Percentiles rank a stretch among this genome's conserved stretches.
Evolutionary conservation across 2,113 vertebrate genomes (phyloP).

Genomic region (Nothobranchius kuhntae): DNA sequence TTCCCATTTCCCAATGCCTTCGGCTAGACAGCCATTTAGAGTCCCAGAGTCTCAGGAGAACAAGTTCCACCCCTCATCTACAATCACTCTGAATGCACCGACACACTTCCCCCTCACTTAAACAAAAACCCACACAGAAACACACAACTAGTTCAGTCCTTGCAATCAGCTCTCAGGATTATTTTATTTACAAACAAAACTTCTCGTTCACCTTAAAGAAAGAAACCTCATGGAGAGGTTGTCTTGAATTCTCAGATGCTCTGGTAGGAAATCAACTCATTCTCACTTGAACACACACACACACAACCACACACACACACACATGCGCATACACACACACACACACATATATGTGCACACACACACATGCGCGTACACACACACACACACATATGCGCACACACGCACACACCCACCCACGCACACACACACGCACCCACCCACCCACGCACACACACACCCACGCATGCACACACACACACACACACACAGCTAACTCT

Average conservation of each 20-base stretch:
- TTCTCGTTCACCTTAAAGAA: neutral
- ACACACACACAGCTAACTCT: constrained; percentile 1
- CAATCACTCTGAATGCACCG: constrained; percentile 43
- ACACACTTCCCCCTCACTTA: constrained; percentile 13
- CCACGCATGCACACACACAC: neutral
- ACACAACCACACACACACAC: neutral
- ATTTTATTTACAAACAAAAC: too few species aligned
- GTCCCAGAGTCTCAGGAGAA: constrained; percentile 47
- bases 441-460: neutral
- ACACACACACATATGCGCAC: too few species aligned
- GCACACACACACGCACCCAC: neutral
- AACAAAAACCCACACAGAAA: neutral
- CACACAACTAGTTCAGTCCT: too few species aligned
- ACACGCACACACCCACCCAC: too few species aligned
- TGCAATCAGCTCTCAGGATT: too few species aligned
- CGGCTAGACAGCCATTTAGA: constrained; percentile 32
- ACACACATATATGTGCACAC: neutral
- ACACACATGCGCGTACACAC: neutral
- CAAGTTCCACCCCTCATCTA: constrained; percentile 48
- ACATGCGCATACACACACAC: neutral
- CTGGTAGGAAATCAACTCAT: neutral
- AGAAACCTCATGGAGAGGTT: constrained; percentile 32
- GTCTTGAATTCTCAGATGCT: constrained; percentile 1
- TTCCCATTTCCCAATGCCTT: constrained; percentile 14
- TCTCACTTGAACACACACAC: neutral